Percentiles rank a stretch among this genome's conserved stretches.
These are phyloP conservation scores for Ardeotis arabs DNA, from an alignment of 2,113 vertebrate species.

Conservation along the genomic window DNA sequence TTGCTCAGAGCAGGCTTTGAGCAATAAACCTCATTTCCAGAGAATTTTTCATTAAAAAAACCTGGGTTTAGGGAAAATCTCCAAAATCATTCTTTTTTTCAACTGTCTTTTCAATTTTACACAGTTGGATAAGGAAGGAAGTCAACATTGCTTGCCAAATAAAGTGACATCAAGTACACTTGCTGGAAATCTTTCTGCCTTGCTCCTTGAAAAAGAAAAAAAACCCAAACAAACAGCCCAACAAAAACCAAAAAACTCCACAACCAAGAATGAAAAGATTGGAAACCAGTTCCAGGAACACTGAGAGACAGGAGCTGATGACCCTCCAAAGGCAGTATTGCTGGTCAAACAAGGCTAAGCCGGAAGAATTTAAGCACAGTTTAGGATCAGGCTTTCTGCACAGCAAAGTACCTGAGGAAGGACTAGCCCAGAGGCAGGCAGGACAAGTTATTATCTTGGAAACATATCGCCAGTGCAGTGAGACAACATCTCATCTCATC, in stretches of 20 bases:
- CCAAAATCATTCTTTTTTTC: slow-evolving; percentile 1
- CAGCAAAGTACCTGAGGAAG: not conserved
- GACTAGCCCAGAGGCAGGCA: not conserved
- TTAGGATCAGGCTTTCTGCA: not conserved
- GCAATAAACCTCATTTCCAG: slow-evolving; percentile 54
- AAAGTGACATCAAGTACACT: slow-evolving; percentile 22
- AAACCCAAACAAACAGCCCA: no score
- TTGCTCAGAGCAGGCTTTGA: not conserved
- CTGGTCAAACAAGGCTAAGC: not conserved
- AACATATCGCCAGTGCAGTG: not conserved
- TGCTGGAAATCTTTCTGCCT: slow-evolving; percentile 6
- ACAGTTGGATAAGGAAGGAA: slow-evolving; percentile 39
- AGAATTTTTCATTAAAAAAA: slow-evolving; percentile 33
- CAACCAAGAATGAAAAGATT: not conserved
- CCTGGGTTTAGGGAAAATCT: not conserved
- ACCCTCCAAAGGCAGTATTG: not conserved
- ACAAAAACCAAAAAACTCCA: not conserved
- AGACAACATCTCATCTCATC: not conserved
- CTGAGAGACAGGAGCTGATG: not conserved
- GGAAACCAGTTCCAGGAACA: not conserved
- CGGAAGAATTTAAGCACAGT: not conserved
- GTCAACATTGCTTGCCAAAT: not conserved
- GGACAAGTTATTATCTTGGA: not conserved
- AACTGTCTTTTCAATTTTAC: slow-evolving; percentile 40
- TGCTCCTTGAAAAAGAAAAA: not conserved